Percentiles rank a stretch among this genome's conserved stretches.
Conservation (phyloP, 1,140 invertebrate species). For the Drosophila nikananu region DNA sequence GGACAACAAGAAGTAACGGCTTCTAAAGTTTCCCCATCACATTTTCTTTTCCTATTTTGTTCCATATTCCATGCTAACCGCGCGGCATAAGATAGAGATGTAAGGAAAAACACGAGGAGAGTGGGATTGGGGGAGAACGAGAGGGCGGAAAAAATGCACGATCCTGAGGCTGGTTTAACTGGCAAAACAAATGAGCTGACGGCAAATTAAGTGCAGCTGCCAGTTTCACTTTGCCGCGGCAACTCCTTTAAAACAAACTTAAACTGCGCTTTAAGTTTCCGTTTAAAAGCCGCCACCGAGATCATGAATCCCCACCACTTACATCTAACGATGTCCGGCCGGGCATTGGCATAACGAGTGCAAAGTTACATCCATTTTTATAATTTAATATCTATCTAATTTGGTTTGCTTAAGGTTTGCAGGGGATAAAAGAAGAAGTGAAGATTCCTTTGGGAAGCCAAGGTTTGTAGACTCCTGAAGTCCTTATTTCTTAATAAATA, state of each 20-base stretch:
- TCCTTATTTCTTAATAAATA: too few relatives aligned
- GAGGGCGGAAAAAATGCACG: slow-evolving; percentile 36
- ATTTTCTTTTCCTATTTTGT: slow-evolving; percentile 26
- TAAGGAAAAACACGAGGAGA: neutral
- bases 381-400: neutral
- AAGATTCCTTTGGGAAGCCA: too few relatives aligned
- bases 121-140: slow-evolving; percentile 11
- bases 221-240: slow-evolving; percentile 64
- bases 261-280: slow-evolving; percentile 66
- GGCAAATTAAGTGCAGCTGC: slow-evolving; percentile 80
- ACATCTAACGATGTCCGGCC: slow-evolving; percentile 50
- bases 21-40: slow-evolving; percentile 55
- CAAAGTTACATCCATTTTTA: neutral
- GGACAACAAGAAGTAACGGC: slow-evolving; percentile 48
- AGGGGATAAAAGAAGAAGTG: too few relatives aligned
- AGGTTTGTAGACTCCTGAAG: too few relatives aligned
- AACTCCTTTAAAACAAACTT: slow-evolving; percentile 73
- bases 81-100: slow-evolving; percentile 47
- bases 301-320: slow-evolving; percentile 29
- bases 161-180: slow-evolving; percentile 23
- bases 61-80: slow-evolving; percentile 43
- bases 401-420: neutral
- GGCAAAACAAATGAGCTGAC: slow-evolving; percentile 74
- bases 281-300: slow-evolving; percentile 31
- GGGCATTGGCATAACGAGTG: slow-evolving; percentile 4